A percentile compares a stretch with the other conserved stretches of the same genome.
Conservation (phyloP, 2,113 vertebrate genomes). For the Dendropsophus ebraccatus region DNA sequence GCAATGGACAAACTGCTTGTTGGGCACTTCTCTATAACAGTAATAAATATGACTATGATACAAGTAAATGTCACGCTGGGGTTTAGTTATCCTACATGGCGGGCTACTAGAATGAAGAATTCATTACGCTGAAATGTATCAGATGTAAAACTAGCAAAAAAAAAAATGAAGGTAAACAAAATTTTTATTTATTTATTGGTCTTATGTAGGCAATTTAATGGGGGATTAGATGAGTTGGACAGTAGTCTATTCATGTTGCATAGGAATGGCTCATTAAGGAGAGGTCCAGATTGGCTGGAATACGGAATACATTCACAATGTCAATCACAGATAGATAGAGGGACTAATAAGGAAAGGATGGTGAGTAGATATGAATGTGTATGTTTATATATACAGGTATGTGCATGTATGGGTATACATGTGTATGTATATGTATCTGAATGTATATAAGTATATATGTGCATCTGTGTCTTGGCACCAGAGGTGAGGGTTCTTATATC, state of each 20-base stretch:
- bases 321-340: too few species aligned
- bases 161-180: constrained; percentile 79
- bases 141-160: constrained; percentile 66
- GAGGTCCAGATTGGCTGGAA: too few species aligned
- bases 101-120: constrained; percentile 71
- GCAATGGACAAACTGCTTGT: constrained; percentile 68
- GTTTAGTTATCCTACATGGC: constrained; percentile 74
- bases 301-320: too few species aligned
- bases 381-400: neutral
- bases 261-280: too few species aligned
- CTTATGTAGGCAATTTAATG: too few species aligned
- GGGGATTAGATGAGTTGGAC: too few species aligned
- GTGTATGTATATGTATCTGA: neutral
- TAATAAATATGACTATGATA: constrained; percentile 67
- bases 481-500: too few species aligned
- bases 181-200: constrained; percentile 67
- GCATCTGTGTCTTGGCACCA: too few species aligned
- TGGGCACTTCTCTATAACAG: constrained; percentile 66
- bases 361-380: neutral
- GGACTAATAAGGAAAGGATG: too few species aligned
- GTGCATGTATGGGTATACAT: neutral
- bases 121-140: constrained; percentile 71
- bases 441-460: neutral
- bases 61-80: constrained; percentile 74
- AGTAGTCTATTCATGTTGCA: too few species aligned